These are phyloP conservation scores for Pterostichus madidus DNA, from an alignment of 2,888 invertebrate species.

Conservation along the genomic window DNA sequence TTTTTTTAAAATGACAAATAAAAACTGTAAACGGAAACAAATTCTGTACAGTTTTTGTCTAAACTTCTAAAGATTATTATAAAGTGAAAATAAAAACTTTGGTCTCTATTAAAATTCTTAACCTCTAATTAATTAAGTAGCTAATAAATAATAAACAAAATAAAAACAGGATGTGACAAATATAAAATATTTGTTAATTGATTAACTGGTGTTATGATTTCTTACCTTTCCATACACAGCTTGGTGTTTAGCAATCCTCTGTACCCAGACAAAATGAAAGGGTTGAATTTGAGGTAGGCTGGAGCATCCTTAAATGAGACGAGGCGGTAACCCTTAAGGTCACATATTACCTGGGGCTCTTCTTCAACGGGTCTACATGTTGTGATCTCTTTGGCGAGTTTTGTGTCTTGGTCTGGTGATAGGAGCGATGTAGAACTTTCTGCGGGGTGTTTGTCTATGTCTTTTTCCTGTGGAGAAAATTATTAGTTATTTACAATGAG, in stretches of 20 bases:
- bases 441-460: not conserved
- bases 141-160: too few species aligned
- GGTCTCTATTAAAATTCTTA: too few species aligned
- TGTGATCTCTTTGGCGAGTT: not conserved
- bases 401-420: not conserved
- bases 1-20: too few species aligned
- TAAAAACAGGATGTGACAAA: too few species aligned
- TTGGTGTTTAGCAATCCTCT: constrained; percentile 89
- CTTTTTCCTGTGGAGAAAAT: constrained; percentile 20
- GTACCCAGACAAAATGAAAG: constrained; percentile 91
- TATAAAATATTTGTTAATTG: too few species aligned
- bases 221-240: constrained; percentile 92
- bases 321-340: constrained; percentile 71
- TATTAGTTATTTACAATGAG: not conserved
- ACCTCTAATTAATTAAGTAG: too few species aligned
- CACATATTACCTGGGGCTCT: constrained; percentile 11
- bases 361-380: constrained; percentile 13
- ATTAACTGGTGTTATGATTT: not conserved
- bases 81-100: too few species aligned
- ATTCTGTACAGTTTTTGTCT: too few species aligned
- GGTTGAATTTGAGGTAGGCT: constrained; percentile 91
- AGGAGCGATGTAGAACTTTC: not conserved
- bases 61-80: too few species aligned
- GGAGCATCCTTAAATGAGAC: constrained; percentile 83
- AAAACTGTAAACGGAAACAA: too few species aligned